Conservation (phyloP, 2,888 invertebrate genomes). For the Trichacis sp. region DNA sequence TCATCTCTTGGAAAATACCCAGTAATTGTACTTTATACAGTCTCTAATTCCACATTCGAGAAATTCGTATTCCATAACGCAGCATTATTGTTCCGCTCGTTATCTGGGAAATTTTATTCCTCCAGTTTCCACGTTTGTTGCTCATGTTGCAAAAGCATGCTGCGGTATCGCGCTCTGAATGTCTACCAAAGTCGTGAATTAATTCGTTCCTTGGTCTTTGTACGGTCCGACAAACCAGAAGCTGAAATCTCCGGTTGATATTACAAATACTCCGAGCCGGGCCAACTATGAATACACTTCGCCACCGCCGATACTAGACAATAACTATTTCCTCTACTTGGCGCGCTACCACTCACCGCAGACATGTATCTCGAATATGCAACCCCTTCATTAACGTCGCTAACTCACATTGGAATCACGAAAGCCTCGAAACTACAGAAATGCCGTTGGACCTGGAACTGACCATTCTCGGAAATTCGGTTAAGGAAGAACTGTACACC, state of each 20-base stretch:
- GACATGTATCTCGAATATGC: slow-evolving; percentile 49
- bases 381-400: slow-evolving; percentile 51
- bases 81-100: no score
- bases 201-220: slow-evolving; percentile 24
- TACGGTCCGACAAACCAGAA: slow-evolving; percentile 43
- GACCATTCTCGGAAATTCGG: no score
- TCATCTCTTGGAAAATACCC: no score
- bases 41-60: no score
- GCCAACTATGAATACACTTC: slow-evolving; percentile 42
- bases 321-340: slow-evolving; percentile 52
- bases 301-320: slow-evolving; percentile 49
- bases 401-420: slow-evolving; percentile 45
- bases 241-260: slow-evolving; percentile 41
- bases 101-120: not conserved
- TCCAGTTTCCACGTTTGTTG: not conserved
- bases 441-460: slow-evolving; percentile 31
- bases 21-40: no score
- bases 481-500: no score
- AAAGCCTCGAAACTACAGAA: slow-evolving; percentile 35
- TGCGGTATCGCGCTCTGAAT: not conserved
- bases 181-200: not conserved
- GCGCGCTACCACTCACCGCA: slow-evolving; percentile 38
- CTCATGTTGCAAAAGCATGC: not conserved
- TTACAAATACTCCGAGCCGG: slow-evolving; percentile 36
- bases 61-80: no score